phyloP scores from a whole-genome alignment of 2,797 vertebrate species.

The Channallabes apus region DNA sequence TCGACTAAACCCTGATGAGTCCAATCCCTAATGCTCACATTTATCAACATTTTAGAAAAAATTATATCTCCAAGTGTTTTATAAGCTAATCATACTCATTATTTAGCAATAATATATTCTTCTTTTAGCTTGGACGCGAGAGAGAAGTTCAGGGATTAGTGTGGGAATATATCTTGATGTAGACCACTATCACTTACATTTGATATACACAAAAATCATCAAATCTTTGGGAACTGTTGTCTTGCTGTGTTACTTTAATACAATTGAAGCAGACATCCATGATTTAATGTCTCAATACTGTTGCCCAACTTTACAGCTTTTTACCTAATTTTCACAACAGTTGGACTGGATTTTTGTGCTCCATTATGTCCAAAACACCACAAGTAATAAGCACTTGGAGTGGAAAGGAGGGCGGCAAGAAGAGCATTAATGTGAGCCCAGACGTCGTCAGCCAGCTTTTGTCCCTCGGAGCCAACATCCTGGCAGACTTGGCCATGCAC shows the following conservation, averaged over 20 bases:
- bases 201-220: not conserved
- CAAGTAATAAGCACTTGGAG: not conserved
- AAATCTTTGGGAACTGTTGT: not conserved
- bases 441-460: constrained; percentile 48
- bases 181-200: not conserved
- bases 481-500: constrained; percentile 70
- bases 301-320: not conserved
- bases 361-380: not conserved
- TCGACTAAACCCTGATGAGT: no score
- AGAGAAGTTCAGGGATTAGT: no score
- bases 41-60: not conserved
- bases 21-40: no score
- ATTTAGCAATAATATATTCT: not conserved
- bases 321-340: not conserved
- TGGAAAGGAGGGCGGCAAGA: constrained; percentile 39
- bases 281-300: not conserved
- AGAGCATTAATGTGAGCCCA: constrained; percentile 29
- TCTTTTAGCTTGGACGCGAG: not conserved
- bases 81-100: not conserved
- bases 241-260: not conserved
- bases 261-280: not conserved
- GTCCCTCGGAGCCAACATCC: constrained; percentile 61
- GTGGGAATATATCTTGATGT: not conserved
- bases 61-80: not conserved
- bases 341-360: not conserved